Conservation (phyloP, 2,113 vertebrate genomes). For the Actenoides hombroni region DNA sequence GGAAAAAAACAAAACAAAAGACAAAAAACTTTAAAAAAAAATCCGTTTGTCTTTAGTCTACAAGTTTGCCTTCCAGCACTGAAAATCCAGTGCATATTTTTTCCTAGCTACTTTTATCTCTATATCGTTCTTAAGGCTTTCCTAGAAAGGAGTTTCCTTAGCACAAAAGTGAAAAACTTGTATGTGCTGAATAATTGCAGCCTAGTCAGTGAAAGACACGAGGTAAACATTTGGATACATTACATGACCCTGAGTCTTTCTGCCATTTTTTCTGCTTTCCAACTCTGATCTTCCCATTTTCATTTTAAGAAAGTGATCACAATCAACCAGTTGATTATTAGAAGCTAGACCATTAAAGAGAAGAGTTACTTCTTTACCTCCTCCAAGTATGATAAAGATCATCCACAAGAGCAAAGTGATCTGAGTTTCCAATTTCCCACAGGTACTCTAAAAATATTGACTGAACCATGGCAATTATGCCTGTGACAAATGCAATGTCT, state of each 20-base stretch:
- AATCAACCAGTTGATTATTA: not conserved
- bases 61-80: not conserved
- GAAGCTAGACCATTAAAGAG: not conserved
- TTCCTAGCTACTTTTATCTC: not conserved
- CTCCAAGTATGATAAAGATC: not conserved
- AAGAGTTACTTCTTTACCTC: not conserved
- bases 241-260: not conserved
- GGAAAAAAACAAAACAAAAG: not conserved
- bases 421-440: not conserved
- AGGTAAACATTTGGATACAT: not conserved
- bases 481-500: not conserved
- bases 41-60: not conserved
- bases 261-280: not conserved
- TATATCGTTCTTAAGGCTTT: not conserved
- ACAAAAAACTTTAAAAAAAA: not conserved
- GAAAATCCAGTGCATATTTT: not conserved
- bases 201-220: fast-evolving
- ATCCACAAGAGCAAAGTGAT: not conserved
- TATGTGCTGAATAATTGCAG: not conserved
- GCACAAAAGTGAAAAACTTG: not conserved
- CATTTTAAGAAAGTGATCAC: not conserved
- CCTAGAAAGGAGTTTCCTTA: not conserved
- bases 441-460: not conserved
- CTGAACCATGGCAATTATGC: not conserved
- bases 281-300: not conserved